These are phyloP conservation scores for Stigmatopora nigra DNA, from an alignment of 2,113 vertebrate species.

Conservation along the genomic window DNA sequence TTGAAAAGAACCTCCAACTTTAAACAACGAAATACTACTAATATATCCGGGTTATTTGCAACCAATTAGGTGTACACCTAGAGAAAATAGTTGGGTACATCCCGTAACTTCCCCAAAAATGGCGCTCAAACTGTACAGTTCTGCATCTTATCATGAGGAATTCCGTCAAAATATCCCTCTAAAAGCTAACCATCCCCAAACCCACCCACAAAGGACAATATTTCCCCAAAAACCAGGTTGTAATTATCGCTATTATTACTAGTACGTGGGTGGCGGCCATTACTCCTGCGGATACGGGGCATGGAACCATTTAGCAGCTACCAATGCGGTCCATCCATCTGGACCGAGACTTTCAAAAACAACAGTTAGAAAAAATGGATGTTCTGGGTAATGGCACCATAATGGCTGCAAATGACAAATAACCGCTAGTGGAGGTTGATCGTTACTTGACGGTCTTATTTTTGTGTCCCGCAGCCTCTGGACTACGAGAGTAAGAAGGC, in stretches of 20 bases:
- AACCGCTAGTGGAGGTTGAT: not conserved
- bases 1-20: too few species aligned
- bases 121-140: too few species aligned
- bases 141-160: too few species aligned
- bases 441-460: slow-evolving; percentile 9
- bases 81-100: too few species aligned
- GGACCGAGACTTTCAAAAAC: not conserved
- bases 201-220: not conserved
- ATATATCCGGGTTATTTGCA: too few species aligned
- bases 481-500: slow-evolving; percentile 96
- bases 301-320: not conserved
- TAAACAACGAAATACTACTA: too few species aligned
- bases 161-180: too few species aligned
- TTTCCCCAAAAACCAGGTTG: not conserved
- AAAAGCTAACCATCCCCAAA: too few species aligned
- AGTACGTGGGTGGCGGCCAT: not conserved
- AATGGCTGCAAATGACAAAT: slow-evolving; percentile 2
- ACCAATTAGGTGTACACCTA: too few species aligned
- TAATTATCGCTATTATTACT: not conserved
- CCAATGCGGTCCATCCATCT: not conserved
- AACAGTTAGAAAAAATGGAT: not conserved
- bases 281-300: not conserved
- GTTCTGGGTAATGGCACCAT: not conserved
- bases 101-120: too few species aligned
- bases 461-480: slow-evolving; percentile 69